Evolutionary conservation across 2,113 vertebrate genomes (phyloP).

Genomic region (Proterorhinus semilunaris): DNA sequence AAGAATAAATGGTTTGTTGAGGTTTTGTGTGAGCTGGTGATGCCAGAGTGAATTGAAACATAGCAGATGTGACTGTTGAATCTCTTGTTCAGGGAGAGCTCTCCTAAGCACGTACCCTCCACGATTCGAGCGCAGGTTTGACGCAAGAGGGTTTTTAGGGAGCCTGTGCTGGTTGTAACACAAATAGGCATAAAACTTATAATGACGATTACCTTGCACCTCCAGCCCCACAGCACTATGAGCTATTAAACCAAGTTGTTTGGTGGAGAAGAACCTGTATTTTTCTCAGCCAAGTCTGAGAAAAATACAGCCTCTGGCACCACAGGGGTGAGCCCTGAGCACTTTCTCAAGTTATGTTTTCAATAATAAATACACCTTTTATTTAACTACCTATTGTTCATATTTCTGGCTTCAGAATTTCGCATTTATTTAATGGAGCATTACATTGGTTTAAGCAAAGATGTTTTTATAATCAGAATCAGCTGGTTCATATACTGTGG

Average conservation of each 20-base stretch:
- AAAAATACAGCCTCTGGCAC: constrained; percentile 66
- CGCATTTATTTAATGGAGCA: neutral
- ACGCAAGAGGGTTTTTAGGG: constrained; percentile 35
- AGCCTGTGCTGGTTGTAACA: constrained; percentile 39
- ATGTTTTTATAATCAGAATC: neutral
- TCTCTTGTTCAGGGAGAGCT: constrained; percentile 41
- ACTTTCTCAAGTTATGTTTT: constrained; percentile 7
- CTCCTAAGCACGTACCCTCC: constrained; percentile 48
- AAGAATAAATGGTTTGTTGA: constrained; percentile 23
- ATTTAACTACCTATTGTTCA: constrained; percentile 2
- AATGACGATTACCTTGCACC: constrained; percentile 41
- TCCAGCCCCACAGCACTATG: constrained; percentile 34
- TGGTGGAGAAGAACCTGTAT: constrained; percentile 71
- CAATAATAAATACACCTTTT: constrained; percentile 2
- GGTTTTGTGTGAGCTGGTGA: constrained; percentile 26
- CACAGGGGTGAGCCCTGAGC: constrained; percentile 37
- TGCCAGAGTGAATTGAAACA: constrained; percentile 49
- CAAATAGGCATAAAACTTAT: constrained; percentile 18
- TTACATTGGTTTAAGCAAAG: neutral
- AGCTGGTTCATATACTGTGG: neutral
- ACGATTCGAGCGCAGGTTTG: constrained; percentile 47
- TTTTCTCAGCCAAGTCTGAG: constrained; percentile 61
- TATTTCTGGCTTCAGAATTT: neutral
- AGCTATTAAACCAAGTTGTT: constrained; percentile 64
- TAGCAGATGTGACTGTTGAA: constrained; percentile 52